Evolutionary conservation across 2,888 invertebrate species (phyloP).

Genomic region (Dryococelus australis): DNA sequence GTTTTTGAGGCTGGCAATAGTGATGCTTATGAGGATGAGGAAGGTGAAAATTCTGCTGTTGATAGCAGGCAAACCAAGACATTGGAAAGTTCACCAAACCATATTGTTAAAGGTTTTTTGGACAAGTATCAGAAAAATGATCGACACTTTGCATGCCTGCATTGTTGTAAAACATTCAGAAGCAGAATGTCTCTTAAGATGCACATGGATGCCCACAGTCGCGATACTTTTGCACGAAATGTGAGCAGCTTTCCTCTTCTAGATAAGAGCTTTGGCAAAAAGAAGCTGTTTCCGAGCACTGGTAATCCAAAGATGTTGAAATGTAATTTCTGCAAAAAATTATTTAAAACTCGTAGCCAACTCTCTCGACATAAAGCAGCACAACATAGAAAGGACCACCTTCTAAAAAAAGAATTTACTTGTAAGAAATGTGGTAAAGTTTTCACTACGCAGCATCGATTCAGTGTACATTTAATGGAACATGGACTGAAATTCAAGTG

Average conservation of each 20-base stretch:
- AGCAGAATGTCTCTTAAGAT: neutral
- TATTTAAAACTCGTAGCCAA: neutral
- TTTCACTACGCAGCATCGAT: neutral
- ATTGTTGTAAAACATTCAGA: neutral
- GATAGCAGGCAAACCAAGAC: neutral
- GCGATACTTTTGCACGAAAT: neutral
- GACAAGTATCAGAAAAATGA: neutral
- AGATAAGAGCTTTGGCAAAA: neutral
- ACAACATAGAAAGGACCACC: conserved; percentile 2
- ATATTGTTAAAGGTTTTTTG: neutral
- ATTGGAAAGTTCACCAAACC: neutral
- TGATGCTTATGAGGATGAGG: neutral
- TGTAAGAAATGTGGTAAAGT: neutral
- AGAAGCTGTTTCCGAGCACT: neutral
- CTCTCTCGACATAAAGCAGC: neutral
- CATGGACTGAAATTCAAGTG: neutral
- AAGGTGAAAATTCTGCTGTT: neutral
- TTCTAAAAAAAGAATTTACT: neutral
- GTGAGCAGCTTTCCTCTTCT: neutral
- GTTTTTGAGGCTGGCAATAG: neutral
- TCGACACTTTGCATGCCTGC: neutral
- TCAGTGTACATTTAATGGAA: neutral
- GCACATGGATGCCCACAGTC: neutral
- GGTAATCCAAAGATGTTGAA: neutral
- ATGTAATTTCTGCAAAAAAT: conserved; percentile 16